Conservation (phyloP, 1,140 invertebrate species). For the Agraylea sexmaculata region DNA sequence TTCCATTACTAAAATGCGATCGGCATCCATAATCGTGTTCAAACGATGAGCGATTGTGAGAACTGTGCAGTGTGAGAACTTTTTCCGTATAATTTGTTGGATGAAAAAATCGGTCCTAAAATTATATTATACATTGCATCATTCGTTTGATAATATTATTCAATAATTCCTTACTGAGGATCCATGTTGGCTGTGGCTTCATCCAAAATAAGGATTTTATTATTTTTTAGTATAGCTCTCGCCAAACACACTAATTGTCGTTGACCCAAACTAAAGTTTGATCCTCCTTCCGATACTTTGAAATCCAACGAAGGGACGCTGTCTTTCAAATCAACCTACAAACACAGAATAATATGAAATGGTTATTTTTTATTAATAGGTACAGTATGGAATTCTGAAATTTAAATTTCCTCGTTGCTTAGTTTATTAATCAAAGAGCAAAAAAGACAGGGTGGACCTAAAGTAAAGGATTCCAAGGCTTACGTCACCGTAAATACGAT, state of each 20-base stretch:
- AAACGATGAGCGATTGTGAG: constrained; percentile 65
- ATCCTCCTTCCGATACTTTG: constrained; percentile 46
- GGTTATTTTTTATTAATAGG: too few species aligned
- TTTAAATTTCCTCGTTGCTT: too few species aligned
- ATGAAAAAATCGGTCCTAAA: constrained; percentile 50
- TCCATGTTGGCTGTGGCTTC: constrained; percentile 55
- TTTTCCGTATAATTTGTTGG: constrained; percentile 46
- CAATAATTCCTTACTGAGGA: constrained; percentile 36
- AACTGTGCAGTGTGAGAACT: constrained; percentile 54
- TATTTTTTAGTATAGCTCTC: constrained; percentile 54
- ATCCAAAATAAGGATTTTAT: constrained; percentile 62
- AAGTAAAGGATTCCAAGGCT: too few species aligned
- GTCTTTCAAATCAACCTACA: constrained; percentile 39
- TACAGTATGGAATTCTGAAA: too few species aligned
- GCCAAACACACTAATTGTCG: constrained; percentile 65
- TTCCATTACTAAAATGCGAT: constrained; percentile 64
- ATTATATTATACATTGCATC: constrained; percentile 9
- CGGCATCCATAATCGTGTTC: constrained; percentile 75
- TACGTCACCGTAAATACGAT: too few species aligned
- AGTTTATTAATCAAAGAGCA: too few species aligned
- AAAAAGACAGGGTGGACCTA: too few species aligned
- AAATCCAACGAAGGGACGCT: constrained; percentile 44
- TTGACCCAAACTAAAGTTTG: constrained; percentile 62
- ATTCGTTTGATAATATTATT: constrained; percentile 16
- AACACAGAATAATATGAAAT: constrained; percentile 7